Conservation (phyloP, 2,797 vertebrate genomes). For the Sebastes diaconus region DNA sequence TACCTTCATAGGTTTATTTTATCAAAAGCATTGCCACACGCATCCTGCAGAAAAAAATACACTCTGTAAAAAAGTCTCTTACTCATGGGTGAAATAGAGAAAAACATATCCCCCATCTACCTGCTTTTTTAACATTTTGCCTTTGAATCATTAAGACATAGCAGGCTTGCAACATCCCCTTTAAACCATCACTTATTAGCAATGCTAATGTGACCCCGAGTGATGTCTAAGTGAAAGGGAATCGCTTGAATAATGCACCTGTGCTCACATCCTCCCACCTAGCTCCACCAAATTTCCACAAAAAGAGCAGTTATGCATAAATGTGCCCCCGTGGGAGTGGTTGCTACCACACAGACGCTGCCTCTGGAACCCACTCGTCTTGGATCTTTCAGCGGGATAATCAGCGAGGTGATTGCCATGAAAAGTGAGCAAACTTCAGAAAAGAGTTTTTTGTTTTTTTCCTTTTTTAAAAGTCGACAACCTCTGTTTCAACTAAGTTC, state of each 20-base stretch:
- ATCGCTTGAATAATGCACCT: conserved; percentile 50
- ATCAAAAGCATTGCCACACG: neutral
- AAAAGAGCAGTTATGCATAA: conserved; percentile 54
- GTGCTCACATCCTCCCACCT: conserved; percentile 56
- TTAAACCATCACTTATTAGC: conserved; percentile 41
- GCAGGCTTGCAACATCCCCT: conserved; percentile 17
- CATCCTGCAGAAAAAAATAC: neutral
- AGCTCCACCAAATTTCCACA: conserved; percentile 47
- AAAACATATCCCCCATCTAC: neutral
- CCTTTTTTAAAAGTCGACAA: conserved; percentile 17
- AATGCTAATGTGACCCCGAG: conserved; percentile 62
- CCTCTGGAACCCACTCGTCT: conserved; percentile 52
- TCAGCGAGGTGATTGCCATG: conserved; percentile 57
- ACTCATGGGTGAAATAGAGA: neutral
- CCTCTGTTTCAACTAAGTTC: conserved; percentile 53
- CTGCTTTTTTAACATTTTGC: conserved; percentile 17
- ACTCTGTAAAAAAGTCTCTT: neutral
- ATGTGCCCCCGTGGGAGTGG: conserved; percentile 51
- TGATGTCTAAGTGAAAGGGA: conserved; percentile 42
- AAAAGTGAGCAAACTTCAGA: conserved; percentile 52
- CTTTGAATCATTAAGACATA: conserved; percentile 34
- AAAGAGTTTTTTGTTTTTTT: conserved; percentile 10
- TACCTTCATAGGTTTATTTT: neutral
- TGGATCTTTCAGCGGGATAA: conserved; percentile 71
- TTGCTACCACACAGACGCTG: conserved; percentile 43